Conservation (phyloP, 2,113 vertebrate genomes). For the Coracopsis vasa region DNA sequence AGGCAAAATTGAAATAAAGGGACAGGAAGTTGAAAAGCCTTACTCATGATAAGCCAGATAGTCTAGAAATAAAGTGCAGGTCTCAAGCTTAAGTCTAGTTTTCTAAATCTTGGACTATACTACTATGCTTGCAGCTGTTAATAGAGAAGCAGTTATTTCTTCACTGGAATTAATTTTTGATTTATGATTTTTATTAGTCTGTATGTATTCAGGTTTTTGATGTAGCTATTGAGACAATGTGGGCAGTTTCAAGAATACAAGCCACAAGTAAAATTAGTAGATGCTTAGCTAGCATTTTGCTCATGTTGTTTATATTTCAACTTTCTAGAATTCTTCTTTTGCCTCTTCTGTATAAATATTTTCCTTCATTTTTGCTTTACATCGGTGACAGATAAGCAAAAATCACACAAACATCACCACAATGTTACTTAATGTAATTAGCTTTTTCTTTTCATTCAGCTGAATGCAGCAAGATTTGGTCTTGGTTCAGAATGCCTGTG, state of each 20-base stretch:
- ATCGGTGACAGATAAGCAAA: neutral
- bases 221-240: neutral
- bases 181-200: neutral
- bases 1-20: neutral
- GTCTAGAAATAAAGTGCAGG: neutral
- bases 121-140: neutral
- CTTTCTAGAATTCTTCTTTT: neutral
- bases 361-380: neutral
- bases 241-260: neutral
- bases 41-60: conserved; percentile 10
- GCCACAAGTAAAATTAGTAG: neutral
- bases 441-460: neutral
- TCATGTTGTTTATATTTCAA: neutral
- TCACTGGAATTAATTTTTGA: neutral
- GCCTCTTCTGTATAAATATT: neutral
- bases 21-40: conserved; percentile 37
- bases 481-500: neutral
- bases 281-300: neutral
- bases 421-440: neutral
- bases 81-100: neutral
- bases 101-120: neutral
- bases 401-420: neutral
- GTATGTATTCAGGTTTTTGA: neutral
- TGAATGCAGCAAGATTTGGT: neutral
- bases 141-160: neutral